Evolutionary conservation across 2,797 vertebrate genomes (phyloP).

Genomic region (Danio jaintianensis): DNA sequence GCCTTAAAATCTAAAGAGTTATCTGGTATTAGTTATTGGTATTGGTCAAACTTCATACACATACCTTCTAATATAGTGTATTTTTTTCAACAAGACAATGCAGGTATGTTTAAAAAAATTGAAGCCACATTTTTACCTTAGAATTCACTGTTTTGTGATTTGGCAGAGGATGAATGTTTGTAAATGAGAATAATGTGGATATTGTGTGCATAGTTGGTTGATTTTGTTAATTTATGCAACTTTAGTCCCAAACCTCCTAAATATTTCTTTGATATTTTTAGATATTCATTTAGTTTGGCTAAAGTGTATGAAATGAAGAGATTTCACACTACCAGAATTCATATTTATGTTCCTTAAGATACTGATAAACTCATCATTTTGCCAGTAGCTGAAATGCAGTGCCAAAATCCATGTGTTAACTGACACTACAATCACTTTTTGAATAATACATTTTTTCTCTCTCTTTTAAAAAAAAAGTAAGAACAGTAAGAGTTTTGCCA

Average conservation of each 20-base stretch:
- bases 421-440: background rate
- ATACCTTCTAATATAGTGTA: no score
- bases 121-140: background rate
- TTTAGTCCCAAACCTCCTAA: background rate
- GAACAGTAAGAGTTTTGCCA: conserved; percentile 7
- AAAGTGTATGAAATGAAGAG: background rate
- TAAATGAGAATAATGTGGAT: conserved; percentile 18
- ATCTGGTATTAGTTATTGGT: no score
- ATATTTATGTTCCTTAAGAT: conserved; percentile 4
- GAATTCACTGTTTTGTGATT: background rate
- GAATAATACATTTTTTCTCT: background rate
- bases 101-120: no score
- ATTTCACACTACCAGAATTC: background rate
- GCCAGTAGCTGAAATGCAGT: background rate
- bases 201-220: background rate
- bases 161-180: background rate
- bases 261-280: no score
- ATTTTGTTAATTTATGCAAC: conserved; percentile 16
- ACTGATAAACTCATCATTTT: background rate
- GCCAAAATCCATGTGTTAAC: background rate
- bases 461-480: background rate
- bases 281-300: no score
- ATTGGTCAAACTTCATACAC: no score
- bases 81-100: no score
- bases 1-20: no score